Evolutionary conservation across 2,797 vertebrate species (phyloP).

Genomic region (Morelia viridis): DNA sequence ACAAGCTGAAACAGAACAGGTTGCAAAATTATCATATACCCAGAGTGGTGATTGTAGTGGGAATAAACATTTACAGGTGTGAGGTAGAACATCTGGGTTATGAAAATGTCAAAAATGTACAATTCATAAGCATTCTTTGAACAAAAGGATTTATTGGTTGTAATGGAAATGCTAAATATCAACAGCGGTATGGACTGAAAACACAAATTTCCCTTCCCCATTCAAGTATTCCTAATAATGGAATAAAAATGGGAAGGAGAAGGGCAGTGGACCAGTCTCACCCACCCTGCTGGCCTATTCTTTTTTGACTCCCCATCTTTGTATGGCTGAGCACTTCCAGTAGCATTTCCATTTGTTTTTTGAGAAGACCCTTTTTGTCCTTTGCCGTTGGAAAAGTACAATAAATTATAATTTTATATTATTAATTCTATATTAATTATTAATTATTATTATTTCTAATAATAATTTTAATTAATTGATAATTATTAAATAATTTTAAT

Average conservation of each 20-base stretch:
- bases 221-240: background rate
- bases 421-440: too few relatives aligned
- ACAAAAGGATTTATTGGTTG: background rate
- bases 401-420: too few relatives aligned
- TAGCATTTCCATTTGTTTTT: too few relatives aligned
- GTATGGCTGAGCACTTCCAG: too few relatives aligned
- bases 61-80: background rate
- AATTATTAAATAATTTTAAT: too few relatives aligned
- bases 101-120: background rate
- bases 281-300: too few relatives aligned
- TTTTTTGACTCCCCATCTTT: too few relatives aligned
- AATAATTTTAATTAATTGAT: too few relatives aligned
- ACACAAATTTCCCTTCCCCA: background rate
- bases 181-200: background rate
- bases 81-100: background rate
- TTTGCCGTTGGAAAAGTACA: too few relatives aligned
- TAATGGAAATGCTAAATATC: background rate
- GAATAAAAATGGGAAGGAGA: background rate
- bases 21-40: background rate
- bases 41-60: background rate
- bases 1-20: background rate
- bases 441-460: too few relatives aligned
- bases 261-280: too few relatives aligned
- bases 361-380: too few relatives aligned
- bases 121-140: background rate